phyloP scores from a whole-genome alignment of 1,140 invertebrate genomes.

The Adelges cooleyi region DNA sequence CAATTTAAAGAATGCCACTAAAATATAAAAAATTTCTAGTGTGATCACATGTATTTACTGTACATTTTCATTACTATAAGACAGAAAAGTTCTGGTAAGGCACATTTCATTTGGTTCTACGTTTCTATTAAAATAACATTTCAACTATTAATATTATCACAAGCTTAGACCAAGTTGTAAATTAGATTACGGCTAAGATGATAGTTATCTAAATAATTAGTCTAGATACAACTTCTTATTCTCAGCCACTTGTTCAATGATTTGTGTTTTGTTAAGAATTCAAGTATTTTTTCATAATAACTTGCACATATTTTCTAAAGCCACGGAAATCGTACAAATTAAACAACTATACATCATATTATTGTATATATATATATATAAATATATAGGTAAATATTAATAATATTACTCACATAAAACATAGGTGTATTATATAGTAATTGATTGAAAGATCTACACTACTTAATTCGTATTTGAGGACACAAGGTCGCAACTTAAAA shows the following conservation, averaged over 20 bases:
- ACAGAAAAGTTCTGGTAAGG: constrained; percentile 28
- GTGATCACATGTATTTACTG: no score
- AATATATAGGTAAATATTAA: no score
- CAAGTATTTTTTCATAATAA: neutral
- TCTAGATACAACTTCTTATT: constrained; percentile 21
- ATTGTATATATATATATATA: no score
- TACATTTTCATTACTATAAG: no score
- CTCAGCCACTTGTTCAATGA: constrained; percentile 1
- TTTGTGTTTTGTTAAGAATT: constrained; percentile 9
- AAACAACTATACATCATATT: neutral
- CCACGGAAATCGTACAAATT: neutral
- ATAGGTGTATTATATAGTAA: constrained; percentile 16
- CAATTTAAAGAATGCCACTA: no score
- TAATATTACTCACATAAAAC: no score
- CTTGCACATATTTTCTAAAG: neutral
- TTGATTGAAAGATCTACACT: constrained; percentile 19
- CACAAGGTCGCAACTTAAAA: constrained; percentile 24
- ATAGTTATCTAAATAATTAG: no score
- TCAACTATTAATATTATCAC: constrained; percentile 20
- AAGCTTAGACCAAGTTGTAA: constrained; percentile 10
- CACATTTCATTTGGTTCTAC: constrained; percentile 26
- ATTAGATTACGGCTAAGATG: neutral
- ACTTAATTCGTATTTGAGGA: constrained; percentile 28
- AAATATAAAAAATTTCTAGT: no score
- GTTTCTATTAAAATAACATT: constrained; percentile 25